Percentiles rank a stretch among this genome's conserved stretches.
These are phyloP conservation scores for Cyphomyrus discorhynchus DNA, from an alignment of 2,113 vertebrate species.

Conservation along the genomic window DNA sequence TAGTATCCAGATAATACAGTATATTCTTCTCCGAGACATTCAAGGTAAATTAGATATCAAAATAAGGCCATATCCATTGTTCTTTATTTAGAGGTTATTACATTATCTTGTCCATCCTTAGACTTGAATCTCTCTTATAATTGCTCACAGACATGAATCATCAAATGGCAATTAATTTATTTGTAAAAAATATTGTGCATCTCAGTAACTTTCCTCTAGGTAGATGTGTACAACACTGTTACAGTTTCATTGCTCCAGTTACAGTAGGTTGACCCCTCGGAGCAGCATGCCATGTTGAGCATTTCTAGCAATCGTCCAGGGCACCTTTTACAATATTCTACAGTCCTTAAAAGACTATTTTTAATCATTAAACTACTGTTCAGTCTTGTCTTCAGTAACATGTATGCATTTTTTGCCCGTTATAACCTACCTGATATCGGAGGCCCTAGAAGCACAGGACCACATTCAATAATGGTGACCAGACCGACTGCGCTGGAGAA, in stretches of 20 bases:
- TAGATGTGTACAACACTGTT: neutral
- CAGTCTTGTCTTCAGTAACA: neutral
- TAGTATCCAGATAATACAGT: neutral
- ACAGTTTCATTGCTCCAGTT: neutral
- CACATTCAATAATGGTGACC: constrained; percentile 70
- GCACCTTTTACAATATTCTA: neutral
- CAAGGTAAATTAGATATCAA: neutral
- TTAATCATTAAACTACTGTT: neutral
- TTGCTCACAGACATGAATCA: neutral
- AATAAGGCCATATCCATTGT: neutral
- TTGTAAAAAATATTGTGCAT: neutral
- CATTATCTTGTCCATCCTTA: neutral
- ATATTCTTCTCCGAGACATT: neutral
- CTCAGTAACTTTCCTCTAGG: neutral
- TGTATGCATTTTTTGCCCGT: neutral
- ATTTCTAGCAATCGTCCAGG: neutral
- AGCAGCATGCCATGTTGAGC: neutral
- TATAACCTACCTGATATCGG: constrained; percentile 68
- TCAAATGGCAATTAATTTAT: neutral
- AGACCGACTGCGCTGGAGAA: constrained; percentile 68
- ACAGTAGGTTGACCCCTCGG: neutral
- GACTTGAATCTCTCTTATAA: neutral
- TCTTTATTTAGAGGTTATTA: neutral
- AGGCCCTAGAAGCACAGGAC: constrained; percentile 64
- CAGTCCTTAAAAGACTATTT: neutral